Conservation (phyloP, 2,797 vertebrate species). For the Cossypha niveicapilla region DNA sequence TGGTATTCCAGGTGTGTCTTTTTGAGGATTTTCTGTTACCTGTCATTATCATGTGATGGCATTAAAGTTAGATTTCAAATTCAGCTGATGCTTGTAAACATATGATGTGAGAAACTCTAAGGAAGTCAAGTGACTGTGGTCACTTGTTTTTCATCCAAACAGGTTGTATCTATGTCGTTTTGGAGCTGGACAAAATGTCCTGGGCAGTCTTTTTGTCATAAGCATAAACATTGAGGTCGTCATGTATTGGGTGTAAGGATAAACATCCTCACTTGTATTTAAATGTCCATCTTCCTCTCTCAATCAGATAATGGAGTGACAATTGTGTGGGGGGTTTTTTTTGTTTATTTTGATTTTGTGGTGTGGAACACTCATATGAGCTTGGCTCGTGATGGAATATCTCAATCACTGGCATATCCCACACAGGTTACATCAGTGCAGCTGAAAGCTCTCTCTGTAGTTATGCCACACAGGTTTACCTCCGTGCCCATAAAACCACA, state of each 20-base stretch:
- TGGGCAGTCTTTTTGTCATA: accelerated
- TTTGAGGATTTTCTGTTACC: background rate
- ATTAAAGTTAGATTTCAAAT: background rate
- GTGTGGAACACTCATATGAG: background rate
- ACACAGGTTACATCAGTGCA: constrained; percentile 44
- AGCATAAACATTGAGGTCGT: background rate
- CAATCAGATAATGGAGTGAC: background rate
- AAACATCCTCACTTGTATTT: background rate
- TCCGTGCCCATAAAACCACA: constrained; percentile 35
- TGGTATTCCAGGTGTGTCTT: background rate
- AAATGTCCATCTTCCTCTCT: constrained; percentile 1
- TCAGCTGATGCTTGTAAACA: background rate
- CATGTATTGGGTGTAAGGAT: background rate
- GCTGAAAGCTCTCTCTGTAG: constrained; percentile 53
- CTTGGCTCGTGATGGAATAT: background rate
- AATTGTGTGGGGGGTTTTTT: background rate
- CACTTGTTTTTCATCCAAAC: background rate
- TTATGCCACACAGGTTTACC: constrained; percentile 45
- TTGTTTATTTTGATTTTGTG: constrained; percentile 14
- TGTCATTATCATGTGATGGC: background rate
- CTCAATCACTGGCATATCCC: background rate
- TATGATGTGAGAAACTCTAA: background rate
- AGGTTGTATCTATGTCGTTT: background rate
- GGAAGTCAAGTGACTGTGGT: background rate
- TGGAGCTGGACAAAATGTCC: background rate